Base-by-base conservation (phyloP, 64 coral and sea anemone species). In the Montipora capricornis region DNA sequence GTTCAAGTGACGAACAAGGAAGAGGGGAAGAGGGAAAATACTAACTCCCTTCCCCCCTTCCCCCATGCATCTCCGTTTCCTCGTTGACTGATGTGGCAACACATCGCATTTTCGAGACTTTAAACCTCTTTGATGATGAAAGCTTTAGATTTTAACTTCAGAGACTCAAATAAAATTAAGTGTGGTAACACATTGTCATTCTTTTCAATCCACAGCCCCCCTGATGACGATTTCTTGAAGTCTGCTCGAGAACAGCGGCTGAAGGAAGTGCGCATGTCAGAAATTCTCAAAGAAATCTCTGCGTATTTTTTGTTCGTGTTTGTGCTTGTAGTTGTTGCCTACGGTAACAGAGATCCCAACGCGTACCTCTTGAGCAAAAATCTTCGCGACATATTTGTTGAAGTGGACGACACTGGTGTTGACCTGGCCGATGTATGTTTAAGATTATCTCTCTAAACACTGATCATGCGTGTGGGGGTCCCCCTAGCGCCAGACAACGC, bases 341-440 rank as follows among this genome's bases (percentile, higher is more conserved):
- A 97, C 89, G 92, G 92, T 83, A 97, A 97, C 89, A 94, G 83
- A 48, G 95, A 97, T 37, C 83, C 92, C 51, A 88, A 94, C 26
- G 60, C 78, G 2, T 97, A 97, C 83, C 87, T 97, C 2, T 50
- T 97, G 92, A 87, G 73, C 73, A 94, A 97, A 69, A 82, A 80
- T 16, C 91, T 97, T 57, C 15, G 60, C 17, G 84, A 97, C 47
- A 68, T 58, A 81, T 97, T 97, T 84, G 95, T 97, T 5, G 74
- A 55, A 58, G 22, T 87, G 19, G 60, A 88, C 19, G 20, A 78
- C 37, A 74, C 48, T 9, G 17, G 67, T 20, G 51, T 92, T 70
- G 83, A 87, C 74, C 83, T 95, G 4, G 47, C 26, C 16, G 70
- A 82, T 24, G 94, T 95, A 95, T 10, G 89, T 90, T 47, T 86